Evolutionary conservation across 2,888 invertebrate species (phyloP), one percentile per base, ranked within the genome.

Genomic region (Andrena bucephala): DNA sequence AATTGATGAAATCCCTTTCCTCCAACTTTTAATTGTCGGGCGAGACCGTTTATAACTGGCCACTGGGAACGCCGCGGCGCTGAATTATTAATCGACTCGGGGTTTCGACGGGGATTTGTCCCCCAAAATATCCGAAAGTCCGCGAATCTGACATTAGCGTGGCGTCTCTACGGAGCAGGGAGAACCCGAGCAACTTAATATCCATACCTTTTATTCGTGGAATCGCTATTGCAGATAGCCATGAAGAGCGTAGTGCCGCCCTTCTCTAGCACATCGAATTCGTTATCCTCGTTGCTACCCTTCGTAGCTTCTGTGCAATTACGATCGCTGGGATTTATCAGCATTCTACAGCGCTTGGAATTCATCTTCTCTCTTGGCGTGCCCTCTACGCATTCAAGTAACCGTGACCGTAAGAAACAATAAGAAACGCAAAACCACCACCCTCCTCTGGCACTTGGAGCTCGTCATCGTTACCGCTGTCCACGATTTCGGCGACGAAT

Each of bases 1-100:
- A 77, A 79, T 77, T 66, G 63, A 77, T 69, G 36, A 10, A 16
- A 0, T 78, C 72, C 72, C 68, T 72, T 50, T 8, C 33, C 10
- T 42, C 24, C 3, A n/a, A 20, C 33, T 52, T 81, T 81, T 79
- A 79, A 79, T 79, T 42, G 33, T 10, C 36, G 10, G 13, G 31
- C 52, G 48, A n/a, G 20, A 65, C n/a, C 36, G n/a, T 50, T 68
- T 57, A 31, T n/a, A 57, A 13, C 27, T 10, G 20, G 33, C 20
- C 68, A 10, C 20, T 20, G 16, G 71, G 42, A 29, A 57, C 8
- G 67, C 54, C 62, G 31, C 27, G 36, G 16, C 29, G n/a, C 27
- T 76, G 66, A 70, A 71, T 78, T 62, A 67, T 54, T 67, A 67
- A 67, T 60, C 42, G 33, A 1, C 13, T 24, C 42, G 3, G 6